Evolutionary conservation across 2,113 vertebrate species (phyloP), one percentile per base, ranked within the genome.

Genomic region (Neolamprologus modestus): DNA sequence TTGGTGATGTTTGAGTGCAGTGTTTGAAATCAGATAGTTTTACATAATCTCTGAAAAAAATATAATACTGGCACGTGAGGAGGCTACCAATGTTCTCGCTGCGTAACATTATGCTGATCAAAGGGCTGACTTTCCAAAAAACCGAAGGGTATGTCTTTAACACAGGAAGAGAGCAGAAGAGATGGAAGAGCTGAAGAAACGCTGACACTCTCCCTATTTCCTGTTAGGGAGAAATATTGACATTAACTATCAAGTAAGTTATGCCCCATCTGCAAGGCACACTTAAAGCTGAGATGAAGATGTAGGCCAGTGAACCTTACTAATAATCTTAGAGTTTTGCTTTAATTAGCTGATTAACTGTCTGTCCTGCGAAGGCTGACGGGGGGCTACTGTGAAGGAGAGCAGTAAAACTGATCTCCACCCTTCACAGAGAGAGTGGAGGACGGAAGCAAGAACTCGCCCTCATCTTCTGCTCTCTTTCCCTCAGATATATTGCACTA

Each of bases 311-410:
- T 87, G 53, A 91, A 61, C 55, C 13, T 71, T 17, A n/a, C 52
- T 76, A 19, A 90, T 61, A 81, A 87, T 73, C 61, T 26, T 53
- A 3, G 59, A 83, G 57, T 73, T 84, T 91, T 88, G 53, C 76
- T 90, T 91, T 94, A 94, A 95, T 93, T 91, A 89, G 66, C 68
- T 85, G 84, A 92, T 84, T 91, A 89, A 95, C 87, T 91, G 89
- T 66, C 83, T 88, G 76, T 88, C 68, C 21, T 86, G 57, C 4
- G 2, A 8, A 16, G 81, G 85, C 86, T 86, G 87, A 87, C 35
- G 21, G 28, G 52, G 59, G 80, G 85, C 79, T 85, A 82, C 47
- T 21, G 19, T 50, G 79, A 83, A 57, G 26, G 17, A 57, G 8
- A 63, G 63, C 73, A 31, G 79, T 88, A 89, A 91, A 87, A 89